phyloP scores from a whole-genome alignment of 1,140 invertebrate genomes.

The Marisa cornuarietis region DNA sequence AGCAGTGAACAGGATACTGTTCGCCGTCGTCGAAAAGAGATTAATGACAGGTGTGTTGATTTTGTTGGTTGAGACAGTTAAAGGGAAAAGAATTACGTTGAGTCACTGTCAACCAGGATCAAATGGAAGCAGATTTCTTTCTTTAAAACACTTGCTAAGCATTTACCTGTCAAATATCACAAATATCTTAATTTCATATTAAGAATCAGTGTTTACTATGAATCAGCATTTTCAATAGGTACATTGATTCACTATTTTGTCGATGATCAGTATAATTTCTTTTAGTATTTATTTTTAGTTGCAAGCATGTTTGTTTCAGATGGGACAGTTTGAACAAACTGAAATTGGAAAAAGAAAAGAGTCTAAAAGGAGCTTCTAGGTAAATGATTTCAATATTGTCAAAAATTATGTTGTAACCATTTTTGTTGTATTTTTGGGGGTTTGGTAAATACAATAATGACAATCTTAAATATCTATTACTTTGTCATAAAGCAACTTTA shows the following conservation, averaged over 20 bases:
- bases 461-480: too few relatives aligned
- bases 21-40: conserved; percentile 77
- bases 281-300: neutral
- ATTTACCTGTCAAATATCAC: too few relatives aligned
- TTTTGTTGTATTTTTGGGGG: too few relatives aligned
- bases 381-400: conserved; percentile 49
- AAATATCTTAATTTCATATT: too few relatives aligned
- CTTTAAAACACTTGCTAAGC: neutral
- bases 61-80: neutral
- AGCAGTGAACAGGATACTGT: conserved; percentile 90
- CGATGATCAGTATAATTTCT: too few relatives aligned
- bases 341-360: conserved; percentile 90
- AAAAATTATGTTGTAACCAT: too few relatives aligned
- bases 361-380: conserved; percentile 88
- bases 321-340: conserved; percentile 87
- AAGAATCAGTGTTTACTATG: neutral
- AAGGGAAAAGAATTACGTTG: neutral
- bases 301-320: conserved; percentile 40
- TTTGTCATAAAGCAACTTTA: too few relatives aligned
- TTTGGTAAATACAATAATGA: too few relatives aligned
- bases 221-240: neutral
- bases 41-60: conserved; percentile 79
- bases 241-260: too few relatives aligned
- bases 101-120: neutral
- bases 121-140: too few relatives aligned